Evolutionary conservation across 2,888 invertebrate species (phyloP).

Genomic region (Liodrosophila aerea): DNA sequence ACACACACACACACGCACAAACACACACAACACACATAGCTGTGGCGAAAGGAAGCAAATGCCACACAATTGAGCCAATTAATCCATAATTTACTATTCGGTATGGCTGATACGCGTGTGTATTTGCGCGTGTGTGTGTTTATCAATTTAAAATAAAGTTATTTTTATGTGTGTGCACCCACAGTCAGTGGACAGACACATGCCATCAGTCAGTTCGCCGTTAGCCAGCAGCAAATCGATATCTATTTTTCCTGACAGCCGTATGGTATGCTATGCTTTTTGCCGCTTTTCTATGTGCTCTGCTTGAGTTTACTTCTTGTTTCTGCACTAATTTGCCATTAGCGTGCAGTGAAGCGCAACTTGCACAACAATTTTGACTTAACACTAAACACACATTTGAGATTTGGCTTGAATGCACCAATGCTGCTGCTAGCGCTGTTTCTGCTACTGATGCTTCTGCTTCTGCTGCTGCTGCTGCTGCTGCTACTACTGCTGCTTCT

Average conservation of each 20-base stretch:
- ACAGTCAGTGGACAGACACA: slow-evolving; percentile 18
- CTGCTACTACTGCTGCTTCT: slow-evolving; percentile 38
- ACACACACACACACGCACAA: slow-evolving; percentile 15
- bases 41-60: slow-evolving; percentile 13
- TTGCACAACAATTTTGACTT: slow-evolving; percentile 35
- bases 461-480: slow-evolving; percentile 43
- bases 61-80: slow-evolving; percentile 53
- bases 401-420: slow-evolving; percentile 42
- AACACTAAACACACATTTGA: slow-evolving; percentile 51
- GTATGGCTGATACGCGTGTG: slow-evolving; percentile 5
- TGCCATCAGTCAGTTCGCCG: slow-evolving; percentile 7
- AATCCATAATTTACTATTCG: slow-evolving; percentile 32
- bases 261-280: slow-evolving; percentile 71
- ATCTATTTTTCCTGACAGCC: slow-evolving; percentile 73
- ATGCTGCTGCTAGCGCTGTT: slow-evolving; percentile 29
- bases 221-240: slow-evolving; percentile 62
- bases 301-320: slow-evolving; percentile 25
- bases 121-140: slow-evolving; percentile 14
- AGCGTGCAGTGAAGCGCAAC: slow-evolving; percentile 56
- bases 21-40: slow-evolving; percentile 20
- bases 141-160: slow-evolving; percentile 31
- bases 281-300: slow-evolving; percentile 39
- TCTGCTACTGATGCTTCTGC: slow-evolving; percentile 30
- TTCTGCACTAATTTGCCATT: slow-evolving; percentile 43
- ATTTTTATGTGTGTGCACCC: slow-evolving; percentile 30